Evolutionary conservation across 2,888 invertebrate species (phyloP).

Genomic region (Mantis religiosa): DNA sequence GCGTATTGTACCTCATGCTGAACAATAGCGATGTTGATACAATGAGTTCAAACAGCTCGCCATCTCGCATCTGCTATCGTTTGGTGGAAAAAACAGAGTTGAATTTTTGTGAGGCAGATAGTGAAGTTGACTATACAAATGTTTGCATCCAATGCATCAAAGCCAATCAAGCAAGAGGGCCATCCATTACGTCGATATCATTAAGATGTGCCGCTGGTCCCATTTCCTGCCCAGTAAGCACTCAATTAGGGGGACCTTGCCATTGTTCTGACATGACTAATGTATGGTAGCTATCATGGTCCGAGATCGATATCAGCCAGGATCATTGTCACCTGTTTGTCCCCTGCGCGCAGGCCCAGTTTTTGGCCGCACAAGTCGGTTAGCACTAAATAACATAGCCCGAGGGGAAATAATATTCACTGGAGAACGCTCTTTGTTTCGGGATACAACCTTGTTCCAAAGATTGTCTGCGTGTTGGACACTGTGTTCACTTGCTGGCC

Average conservation of each 20-base stretch:
- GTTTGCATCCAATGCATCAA: background rate
- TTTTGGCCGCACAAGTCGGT: background rate
- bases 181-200: background rate
- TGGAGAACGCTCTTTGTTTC: no score
- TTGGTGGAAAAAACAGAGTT: no score
- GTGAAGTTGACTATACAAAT: background rate
- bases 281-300: background rate
- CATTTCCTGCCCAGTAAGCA: background rate
- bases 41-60: no score
- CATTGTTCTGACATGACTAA: background rate
- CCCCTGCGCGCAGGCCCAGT: background rate
- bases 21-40: no score
- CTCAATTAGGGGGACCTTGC: background rate
- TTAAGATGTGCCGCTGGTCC: background rate
- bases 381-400: background rate
- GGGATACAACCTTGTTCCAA: background rate
- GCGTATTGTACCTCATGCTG: no score
- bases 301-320: background rate
- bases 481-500: background rate
- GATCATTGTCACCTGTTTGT: background rate
- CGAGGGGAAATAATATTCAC: background rate
- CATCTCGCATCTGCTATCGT: no score
- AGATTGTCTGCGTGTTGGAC: background rate
- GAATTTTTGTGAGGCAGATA: background rate
- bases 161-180: background rate